phyloP scores from a whole-genome alignment of 2,888 invertebrate species.

The Leptinotarsa tumamoca region DNA sequence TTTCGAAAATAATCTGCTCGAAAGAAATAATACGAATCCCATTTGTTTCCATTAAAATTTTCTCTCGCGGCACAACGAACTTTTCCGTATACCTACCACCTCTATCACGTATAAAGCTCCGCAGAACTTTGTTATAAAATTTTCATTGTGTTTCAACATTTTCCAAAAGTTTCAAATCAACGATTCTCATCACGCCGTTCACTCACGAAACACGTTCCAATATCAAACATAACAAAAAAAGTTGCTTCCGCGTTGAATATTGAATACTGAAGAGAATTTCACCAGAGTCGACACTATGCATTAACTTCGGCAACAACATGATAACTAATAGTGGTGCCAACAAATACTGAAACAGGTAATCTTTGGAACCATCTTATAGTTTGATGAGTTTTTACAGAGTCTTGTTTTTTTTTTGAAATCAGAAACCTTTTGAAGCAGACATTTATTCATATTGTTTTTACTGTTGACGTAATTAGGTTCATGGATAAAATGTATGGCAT shows the following conservation, averaged over 20 bases:
- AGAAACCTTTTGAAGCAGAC: too few relatives aligned
- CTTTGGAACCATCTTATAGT: too few relatives aligned
- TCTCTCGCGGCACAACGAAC: not conserved
- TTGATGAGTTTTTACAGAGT: too few relatives aligned
- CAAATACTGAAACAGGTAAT: too few relatives aligned
- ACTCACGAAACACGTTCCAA: conserved; percentile 25
- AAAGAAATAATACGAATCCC: not conserved
- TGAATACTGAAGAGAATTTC: not conserved
- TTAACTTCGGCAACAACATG: too few relatives aligned
- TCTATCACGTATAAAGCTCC: conserved; percentile 25
- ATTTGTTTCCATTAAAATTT: not conserved
- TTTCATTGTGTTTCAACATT: conserved; percentile 36
- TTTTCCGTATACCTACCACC: not conserved
- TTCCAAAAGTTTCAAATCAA: conserved; percentile 20
- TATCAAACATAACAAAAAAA: conserved; percentile 26
- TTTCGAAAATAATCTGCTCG: not conserved
- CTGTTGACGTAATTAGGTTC: too few relatives aligned
- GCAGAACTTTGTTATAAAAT: conserved; percentile 29
- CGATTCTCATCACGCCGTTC: conserved; percentile 27
- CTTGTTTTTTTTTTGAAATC: too few relatives aligned
- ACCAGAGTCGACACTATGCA: not conserved
- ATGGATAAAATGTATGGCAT: too few relatives aligned
- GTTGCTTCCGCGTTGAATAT: conserved; percentile 16
- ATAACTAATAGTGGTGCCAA: too few relatives aligned
- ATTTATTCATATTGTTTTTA: too few relatives aligned